Evolutionary conservation across 2,888 invertebrate genomes (phyloP).

Genomic region (Mythimna vitellina): DNA sequence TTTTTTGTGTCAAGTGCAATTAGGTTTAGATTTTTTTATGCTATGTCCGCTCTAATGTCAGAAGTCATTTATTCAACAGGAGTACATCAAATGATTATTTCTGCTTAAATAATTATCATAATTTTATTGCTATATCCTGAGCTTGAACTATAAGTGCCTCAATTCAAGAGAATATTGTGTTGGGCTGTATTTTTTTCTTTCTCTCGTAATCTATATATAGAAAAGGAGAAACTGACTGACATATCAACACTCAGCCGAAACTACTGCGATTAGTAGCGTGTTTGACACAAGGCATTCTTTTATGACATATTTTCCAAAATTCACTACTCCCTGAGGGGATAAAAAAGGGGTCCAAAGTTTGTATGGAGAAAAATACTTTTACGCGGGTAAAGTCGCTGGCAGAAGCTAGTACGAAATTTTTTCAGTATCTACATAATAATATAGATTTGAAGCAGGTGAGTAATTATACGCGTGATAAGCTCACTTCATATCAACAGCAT

Average conservation of each 20-base stretch:
- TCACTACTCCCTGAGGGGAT: too few relatives aligned
- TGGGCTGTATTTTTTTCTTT: neutral
- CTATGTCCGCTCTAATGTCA: neutral
- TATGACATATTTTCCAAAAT: too few relatives aligned
- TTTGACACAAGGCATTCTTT: too few relatives aligned
- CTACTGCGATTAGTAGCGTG: too few relatives aligned
- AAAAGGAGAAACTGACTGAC: too few relatives aligned
- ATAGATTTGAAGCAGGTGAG: neutral
- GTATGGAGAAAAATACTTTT: too few relatives aligned
- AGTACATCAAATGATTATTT: neutral
- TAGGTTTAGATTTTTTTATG: neutral
- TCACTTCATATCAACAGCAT: constrained; percentile 16
- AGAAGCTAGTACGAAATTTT: too few relatives aligned
- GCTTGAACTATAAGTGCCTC: neutral
- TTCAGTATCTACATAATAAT: too few relatives aligned
- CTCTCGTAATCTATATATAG: too few relatives aligned
- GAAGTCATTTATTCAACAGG: neutral
- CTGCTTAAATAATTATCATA: neutral
- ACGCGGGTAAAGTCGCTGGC: too few relatives aligned
- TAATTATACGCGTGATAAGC: constrained; percentile 12
- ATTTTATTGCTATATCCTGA: neutral
- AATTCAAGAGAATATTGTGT: neutral
- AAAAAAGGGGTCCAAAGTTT: too few relatives aligned
- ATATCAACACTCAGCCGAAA: too few relatives aligned
- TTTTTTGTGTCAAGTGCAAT: constrained; percentile 14